phyloP scores from a whole-genome alignment of 2,113 vertebrate genomes.

The Gymnocephalus cernua region DNA sequence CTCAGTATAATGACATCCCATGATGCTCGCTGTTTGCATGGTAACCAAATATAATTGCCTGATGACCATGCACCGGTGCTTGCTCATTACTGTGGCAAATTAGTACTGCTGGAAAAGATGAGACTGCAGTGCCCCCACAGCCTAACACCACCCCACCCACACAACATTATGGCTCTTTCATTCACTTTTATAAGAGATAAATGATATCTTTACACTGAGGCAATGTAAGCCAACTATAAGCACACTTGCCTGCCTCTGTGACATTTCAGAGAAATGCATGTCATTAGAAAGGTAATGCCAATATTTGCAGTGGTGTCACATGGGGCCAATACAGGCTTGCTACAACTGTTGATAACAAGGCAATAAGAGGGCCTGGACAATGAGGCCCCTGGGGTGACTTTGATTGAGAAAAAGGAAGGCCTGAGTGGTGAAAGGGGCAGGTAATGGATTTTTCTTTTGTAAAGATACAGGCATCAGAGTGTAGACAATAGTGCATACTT shows the following conservation, averaged over 20 bases:
- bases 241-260: slow-evolving; percentile 49
- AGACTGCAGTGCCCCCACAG: slow-evolving; percentile 38
- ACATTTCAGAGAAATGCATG: slow-evolving; percentile 66
- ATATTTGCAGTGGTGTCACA: slow-evolving; percentile 73
- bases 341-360: slow-evolving; percentile 77
- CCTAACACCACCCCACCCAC: slow-evolving; percentile 39
- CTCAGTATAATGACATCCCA: slow-evolving; percentile 78
- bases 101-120: slow-evolving; percentile 74
- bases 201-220: slow-evolving; percentile 53
- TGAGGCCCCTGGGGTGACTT: slow-evolving; percentile 69
- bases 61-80: slow-evolving; percentile 82
- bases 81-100: slow-evolving; percentile 82
- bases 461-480: slow-evolving; percentile 30
- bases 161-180: slow-evolving; percentile 62
- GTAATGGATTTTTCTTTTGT: slow-evolving; percentile 64
- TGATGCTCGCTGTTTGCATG: slow-evolving; percentile 81
- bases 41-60: slow-evolving; percentile 85
- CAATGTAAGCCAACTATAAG: slow-evolving; percentile 44
- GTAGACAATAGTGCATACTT: slow-evolving; percentile 42
- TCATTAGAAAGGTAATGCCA: slow-evolving; percentile 74
- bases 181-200: slow-evolving; percentile 60
- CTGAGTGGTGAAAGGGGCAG: slow-evolving; percentile 44
- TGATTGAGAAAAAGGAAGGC: slow-evolving; percentile 65
- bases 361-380: slow-evolving; percentile 69
- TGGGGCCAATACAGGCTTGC: slow-evolving; percentile 49